Conservation (phyloP, 2,797 vertebrate species). For the Hirundo rustica region DNA sequence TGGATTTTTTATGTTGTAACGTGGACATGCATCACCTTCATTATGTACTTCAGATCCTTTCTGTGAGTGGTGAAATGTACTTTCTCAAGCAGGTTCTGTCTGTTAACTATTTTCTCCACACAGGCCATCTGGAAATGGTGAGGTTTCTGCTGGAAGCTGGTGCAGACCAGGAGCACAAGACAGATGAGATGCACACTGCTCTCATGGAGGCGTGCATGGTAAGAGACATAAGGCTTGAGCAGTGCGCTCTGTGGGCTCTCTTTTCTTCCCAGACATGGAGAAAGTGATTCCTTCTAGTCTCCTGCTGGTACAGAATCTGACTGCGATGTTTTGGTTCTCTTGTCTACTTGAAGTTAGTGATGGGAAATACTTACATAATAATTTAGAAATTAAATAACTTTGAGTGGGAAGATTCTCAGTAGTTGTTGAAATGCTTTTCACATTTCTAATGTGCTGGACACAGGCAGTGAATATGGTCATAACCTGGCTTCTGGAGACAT, state of each 20-base stretch:
- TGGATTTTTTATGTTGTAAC: neutral
- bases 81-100: neutral
- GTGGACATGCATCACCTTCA: rapidly evolving
- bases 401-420: neutral
- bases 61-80: neutral
- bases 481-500: neutral
- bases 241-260: rapidly evolving
- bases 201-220: conserved; percentile 86
- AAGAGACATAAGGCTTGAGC: neutral
- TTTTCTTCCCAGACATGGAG: neutral
- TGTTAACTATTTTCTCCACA: neutral
- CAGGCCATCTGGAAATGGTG: conserved; percentile 85
- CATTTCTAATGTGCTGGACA: rapidly evolving
- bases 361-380: neutral
- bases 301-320: neutral
- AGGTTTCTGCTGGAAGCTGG: conserved; percentile 83
- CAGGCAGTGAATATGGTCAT: too few relatives aligned
- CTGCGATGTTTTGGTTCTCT: neutral
- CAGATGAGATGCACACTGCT: conserved; percentile 85
- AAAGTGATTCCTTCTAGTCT: neutral
- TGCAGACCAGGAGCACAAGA: conserved; percentile 85
- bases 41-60: neutral
- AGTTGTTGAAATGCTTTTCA: neutral
- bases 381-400: neutral
- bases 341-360: neutral